Evolutionary conservation across 1,140 invertebrate genomes (phyloP).

Genomic region (Mylabris phalerata): DNA sequence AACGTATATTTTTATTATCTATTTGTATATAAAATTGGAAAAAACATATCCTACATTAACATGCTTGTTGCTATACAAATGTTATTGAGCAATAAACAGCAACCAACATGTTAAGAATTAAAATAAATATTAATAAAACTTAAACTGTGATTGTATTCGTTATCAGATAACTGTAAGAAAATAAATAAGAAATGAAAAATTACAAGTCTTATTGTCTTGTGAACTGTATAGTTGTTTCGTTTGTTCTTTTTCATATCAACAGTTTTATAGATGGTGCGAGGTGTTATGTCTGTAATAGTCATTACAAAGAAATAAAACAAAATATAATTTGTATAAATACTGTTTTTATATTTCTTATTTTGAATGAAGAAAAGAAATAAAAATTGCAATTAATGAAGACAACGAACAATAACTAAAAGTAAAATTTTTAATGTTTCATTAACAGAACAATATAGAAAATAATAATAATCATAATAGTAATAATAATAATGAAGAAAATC

Average conservation of each 20-base stretch:
- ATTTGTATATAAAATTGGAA: constrained; percentile 13
- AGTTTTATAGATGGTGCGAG: not conserved
- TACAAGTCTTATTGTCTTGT: constrained; percentile 16
- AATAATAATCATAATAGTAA: constrained; percentile 12
- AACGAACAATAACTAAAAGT: constrained; percentile 4
- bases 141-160: too few relatives aligned
- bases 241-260: too few relatives aligned
- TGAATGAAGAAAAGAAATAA: not conserved
- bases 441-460: constrained; percentile 11
- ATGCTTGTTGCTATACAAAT: not conserved
- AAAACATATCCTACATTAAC: constrained; percentile 10
- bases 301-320: constrained; percentile 12
- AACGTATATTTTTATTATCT: constrained; percentile 7
- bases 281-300: not conserved
- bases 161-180: too few relatives aligned
- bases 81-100: constrained; percentile 3
- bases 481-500: not conserved
- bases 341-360: constrained; percentile 19
- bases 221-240: not conserved
- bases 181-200: not conserved
- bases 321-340: constrained; percentile 20
- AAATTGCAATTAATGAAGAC: constrained; percentile 8
- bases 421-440: constrained; percentile 9
- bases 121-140: not conserved
- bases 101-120: constrained; percentile 8